Percentiles rank a stretch among this genome's conserved stretches.
Evolutionary conservation across 2,797 vertebrate species (phyloP).

Genomic region (Pipistrellus kuhlii): DNA sequence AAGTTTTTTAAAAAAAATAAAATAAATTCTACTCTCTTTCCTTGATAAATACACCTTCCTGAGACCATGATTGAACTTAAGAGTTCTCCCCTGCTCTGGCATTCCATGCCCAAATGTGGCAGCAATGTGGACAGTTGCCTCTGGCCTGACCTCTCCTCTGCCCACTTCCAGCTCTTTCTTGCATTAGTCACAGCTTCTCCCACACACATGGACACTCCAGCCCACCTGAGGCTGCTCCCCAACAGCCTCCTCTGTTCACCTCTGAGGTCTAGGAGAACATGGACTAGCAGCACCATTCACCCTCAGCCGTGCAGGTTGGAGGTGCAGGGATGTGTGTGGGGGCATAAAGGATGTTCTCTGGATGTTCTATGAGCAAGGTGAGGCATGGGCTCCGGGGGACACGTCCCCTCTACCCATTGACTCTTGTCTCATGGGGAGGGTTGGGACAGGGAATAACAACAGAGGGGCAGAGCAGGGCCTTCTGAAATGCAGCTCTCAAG

Average conservation of each 20-base stretch:
- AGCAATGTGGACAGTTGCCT: no score
- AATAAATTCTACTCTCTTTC: background rate
- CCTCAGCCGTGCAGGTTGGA: rapidly evolving
- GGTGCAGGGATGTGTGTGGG: background rate
- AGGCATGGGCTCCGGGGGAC: background rate
- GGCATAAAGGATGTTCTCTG: background rate
- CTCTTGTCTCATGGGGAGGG: background rate
- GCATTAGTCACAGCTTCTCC: background rate
- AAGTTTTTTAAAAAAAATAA: background rate
- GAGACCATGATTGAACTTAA: background rate
- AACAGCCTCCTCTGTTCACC: no score
- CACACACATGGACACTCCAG: background rate
- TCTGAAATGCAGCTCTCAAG: background rate
- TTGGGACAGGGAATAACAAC: background rate
- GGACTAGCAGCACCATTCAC: background rate
- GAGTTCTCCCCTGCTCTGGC: background rate
- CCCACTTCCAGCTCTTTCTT: background rate
- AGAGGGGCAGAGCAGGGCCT: rapidly evolving
- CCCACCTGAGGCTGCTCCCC: background rate
- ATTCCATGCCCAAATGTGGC: background rate
- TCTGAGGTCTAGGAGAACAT: background rate
- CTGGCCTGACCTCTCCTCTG: background rate
- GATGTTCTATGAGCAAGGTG: rapidly evolving
- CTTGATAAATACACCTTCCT: background rate
- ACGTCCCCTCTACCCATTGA: background rate